phyloP scores from a whole-genome alignment of 2,113 vertebrate genomes.

The Anas platyrhynchos region DNA sequence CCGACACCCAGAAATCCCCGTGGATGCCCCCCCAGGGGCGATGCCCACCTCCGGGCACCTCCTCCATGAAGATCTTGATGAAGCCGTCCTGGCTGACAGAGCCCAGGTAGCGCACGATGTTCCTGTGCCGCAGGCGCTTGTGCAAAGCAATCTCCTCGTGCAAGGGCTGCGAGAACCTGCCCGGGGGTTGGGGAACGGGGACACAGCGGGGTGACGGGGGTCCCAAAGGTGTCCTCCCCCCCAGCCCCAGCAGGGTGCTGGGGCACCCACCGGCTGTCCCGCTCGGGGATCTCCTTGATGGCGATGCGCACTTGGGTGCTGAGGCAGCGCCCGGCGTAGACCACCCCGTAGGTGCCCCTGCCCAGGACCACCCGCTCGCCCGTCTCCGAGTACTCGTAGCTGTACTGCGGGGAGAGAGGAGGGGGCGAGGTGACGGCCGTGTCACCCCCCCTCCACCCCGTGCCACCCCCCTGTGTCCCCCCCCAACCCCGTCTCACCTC shows the following conservation, averaged over 20 bases:
- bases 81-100: slow-evolving; percentile 89
- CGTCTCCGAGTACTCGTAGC: slow-evolving; percentile 85
- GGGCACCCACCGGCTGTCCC: slow-evolving; percentile 84
- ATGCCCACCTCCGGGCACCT: slow-evolving; percentile 90
- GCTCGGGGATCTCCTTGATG: slow-evolving; percentile 94
- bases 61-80: slow-evolving; percentile 98
- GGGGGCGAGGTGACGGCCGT: not conserved
- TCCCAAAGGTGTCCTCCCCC: too few relatives aligned
- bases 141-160: slow-evolving; percentile 93
- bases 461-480: not conserved
- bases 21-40: fast-evolving
- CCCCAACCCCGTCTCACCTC: slow-evolving; percentile 77
- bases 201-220: not conserved
- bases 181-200: fast-evolving
- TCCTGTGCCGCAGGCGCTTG: slow-evolving; percentile 89
- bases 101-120: slow-evolving; percentile 92
- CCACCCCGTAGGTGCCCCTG: slow-evolving; percentile 89
- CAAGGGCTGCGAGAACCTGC: slow-evolving; percentile 89
- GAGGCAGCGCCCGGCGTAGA: slow-evolving; percentile 88
- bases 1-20: too few relatives aligned
- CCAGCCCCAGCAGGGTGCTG: not conserved
- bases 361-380: slow-evolving; percentile 87
- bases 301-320: slow-evolving; percentile 91
- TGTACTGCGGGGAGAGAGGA: slow-evolving; percentile 71
- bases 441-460: not conserved